These are phyloP conservation scores for Neogale vison DNA, from an alignment of 2,113 vertebrate genomes.

Conservation along the genomic window DNA sequence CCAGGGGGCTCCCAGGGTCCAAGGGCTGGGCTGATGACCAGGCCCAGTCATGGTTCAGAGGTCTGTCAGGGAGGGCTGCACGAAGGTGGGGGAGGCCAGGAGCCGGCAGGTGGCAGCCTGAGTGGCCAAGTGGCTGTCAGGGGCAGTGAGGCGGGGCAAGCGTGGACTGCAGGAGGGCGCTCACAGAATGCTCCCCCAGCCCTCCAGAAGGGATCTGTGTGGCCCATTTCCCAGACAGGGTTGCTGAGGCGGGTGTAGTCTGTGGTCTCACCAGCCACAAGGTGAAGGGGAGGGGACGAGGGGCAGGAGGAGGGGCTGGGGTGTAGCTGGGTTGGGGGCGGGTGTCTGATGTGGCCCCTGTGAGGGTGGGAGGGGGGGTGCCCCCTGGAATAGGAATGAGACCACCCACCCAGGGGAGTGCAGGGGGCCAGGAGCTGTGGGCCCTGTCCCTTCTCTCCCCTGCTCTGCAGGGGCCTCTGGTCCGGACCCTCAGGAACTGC, in stretches of 20 bases:
- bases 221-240: not conserved
- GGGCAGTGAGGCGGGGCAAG: not conserved
- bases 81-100: not conserved
- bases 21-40: not conserved
- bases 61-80: too few species aligned
- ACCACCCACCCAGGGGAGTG: not conserved
- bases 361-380: too few species aligned
- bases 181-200: not conserved
- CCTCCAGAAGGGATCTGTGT: fast-evolving
- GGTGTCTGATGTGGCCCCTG: not conserved
- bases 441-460: not conserved
- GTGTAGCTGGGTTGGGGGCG: not conserved
- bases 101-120: not conserved
- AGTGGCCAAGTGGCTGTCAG: not conserved
- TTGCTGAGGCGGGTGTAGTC: not conserved
- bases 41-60: not conserved
- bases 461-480: not conserved
- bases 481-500: fast-evolving
- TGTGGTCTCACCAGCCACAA: not conserved
- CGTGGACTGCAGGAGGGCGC: too few species aligned
- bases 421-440: not conserved
- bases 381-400: not conserved
- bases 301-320: not conserved
- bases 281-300: not conserved
- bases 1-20: not conserved